Base-by-base conservation (phyloP, 2,888 invertebrate genomes). In the Macaria liturata region DNA sequence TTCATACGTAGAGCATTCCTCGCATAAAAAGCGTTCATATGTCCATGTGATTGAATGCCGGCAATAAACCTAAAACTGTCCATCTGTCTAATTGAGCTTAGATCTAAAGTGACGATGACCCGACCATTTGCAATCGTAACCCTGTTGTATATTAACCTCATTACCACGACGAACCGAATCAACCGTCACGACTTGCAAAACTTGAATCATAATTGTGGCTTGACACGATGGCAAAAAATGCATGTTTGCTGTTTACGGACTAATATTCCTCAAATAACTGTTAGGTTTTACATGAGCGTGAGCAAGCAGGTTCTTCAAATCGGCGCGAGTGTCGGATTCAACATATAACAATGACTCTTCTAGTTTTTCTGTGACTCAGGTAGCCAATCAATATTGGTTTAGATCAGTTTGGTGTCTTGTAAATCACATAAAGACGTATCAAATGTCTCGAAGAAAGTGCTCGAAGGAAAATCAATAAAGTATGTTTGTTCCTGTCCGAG, bases 101-200 rank as follows among this genome's bases (percentile, higher is more conserved):
- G 39, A 40, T 59, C 57, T 59, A 62, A 50, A 65, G 52, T 46
- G 54, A 59, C 65, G 46, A 49, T 60, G 49, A 52, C 55, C 50
- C 61, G 53, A 30, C 49, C 57, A 54, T 49, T 58, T 46, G 57
- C 53, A 34, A 66, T 54, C 44, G 48, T 49, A 47, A 60, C 2
- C 46, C 49, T 50, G 52, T 46, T 49, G 49, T 48, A 43, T 34
- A 57, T 51, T 64, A 64, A 62, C 40, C 61, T 44, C 48, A 45
- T 61, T 53, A 59, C 9, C 39, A 50, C 46, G 42, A 55, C 55
- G 32, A 44, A 46, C 48, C 50, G 64, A 71, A 67, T 57, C 56
- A 60, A 46, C 59, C 54, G 55, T 67, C 66, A 72, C 70, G 71
- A 71, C 54, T 61, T 58, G 47, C 55, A 34, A 47, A 49, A 56